Base-by-base conservation (phyloP, 2,797 vertebrate genomes). In the Fundulus diaphanus region DNA sequence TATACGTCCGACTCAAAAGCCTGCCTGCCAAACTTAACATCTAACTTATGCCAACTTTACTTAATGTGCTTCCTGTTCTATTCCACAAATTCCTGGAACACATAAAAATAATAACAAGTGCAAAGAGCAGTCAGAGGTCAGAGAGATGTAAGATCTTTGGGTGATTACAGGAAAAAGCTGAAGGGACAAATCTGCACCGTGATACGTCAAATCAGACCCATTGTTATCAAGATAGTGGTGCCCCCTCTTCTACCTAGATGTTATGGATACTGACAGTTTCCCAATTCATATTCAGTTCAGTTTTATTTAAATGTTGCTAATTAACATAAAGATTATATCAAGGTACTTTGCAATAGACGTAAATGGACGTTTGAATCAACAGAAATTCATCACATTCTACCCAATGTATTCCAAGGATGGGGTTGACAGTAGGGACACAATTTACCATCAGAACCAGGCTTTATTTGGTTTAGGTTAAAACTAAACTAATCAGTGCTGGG, bases 21-120 rank as follows among this genome's bases (percentile, higher is more conserved):
- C 65, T 57, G 61, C 24, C 37, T 80, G 89, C 90, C 89, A 92
- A 91, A 86, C 82, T 77, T 84, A 90, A 88, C 83, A 86, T 87
- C 82, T 81, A 69, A 40, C 37, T 20, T 35, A 87, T 87, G 91
- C 92, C 90, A 91, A 85, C 80, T 90, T 80, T 72, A 80, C 87
- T 87, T 80, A 75, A 79, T 84, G 87, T 80, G 84, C 87, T 90
- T 93, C 91, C 92, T 92, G 90, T 81, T 76, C 88, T 81, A 73
- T 79, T 35, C 73, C 49, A 76, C 72, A 57, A 70, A 83, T 93
- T 93, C 87, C 46, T 82, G 91, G 93, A 93, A 94, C 57, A 52
- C 79, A 74, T 81, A 3, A 74, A 87, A 89, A 89, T 86, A 89
- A 83, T 82, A 87, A 83, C 81, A 89, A 81, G 69, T 65, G 73